Base-by-base conservation (phyloP, 2,113 vertebrate species). In the Chrysochloris asiatica region DNA sequence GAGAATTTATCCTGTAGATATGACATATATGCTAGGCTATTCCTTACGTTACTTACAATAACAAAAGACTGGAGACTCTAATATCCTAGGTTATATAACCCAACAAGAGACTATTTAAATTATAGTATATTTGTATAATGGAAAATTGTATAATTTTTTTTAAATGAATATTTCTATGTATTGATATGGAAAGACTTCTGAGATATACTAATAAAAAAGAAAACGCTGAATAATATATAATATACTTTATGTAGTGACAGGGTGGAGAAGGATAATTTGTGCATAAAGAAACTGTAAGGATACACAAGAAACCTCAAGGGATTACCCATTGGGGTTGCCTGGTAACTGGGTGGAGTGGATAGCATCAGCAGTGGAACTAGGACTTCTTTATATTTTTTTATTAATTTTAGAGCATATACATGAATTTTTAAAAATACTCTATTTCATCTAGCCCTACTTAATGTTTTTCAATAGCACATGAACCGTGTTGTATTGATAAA, bases 91-190 rank as follows among this genome's bases (percentile, higher is more conserved):
- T 33, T 72, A 69, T 12, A 28, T 72, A 16, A 80, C 84, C 22
- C 22, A 47, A 9, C 7, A 61, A 76, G n/a, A 91, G 38, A 73
- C 47, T 38, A 13, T 47, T 73, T 84, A 85, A 72, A 69, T 75
- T 65, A 54, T 36, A 47, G 38, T 80, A n/a, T n/a, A n/a, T n/a
- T n/a, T 93, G 50, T 41, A 33, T 92, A 77, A 92, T 77, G n/a
- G 30, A 78, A 90, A 86, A 80, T 75, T 24, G 0, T 43, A 36
- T 72, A 69, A 28, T 7, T 91, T 81, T 30, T 56, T 10, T 10
- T 89, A 87, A 52, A 79, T n/a, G 59, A 56, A 50, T 12, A 89
- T 81, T n/a, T 76, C 16, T 86, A 2, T 86, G n/a, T 76, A 61
- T 36, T 82, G 36, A 38, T 48, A 54, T 19, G n/a, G n/a, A 59